These are phyloP conservation scores for Rhinichthys osculus DNA, from an alignment of 2,797 vertebrate genomes.

Conservation along the genomic window DNA sequence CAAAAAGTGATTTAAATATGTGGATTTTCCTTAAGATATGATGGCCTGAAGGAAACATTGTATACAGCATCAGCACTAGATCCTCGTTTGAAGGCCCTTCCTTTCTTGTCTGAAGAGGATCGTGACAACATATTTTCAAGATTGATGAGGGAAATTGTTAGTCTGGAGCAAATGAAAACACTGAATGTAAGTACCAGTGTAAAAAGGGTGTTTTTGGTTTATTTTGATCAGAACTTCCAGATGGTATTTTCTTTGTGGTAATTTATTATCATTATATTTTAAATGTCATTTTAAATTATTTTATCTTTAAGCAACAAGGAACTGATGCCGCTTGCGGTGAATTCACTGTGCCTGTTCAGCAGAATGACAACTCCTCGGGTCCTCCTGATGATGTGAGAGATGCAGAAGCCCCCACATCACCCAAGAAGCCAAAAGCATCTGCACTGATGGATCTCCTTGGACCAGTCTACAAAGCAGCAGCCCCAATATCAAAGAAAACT, in stretches of 20 bases:
- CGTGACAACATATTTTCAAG: constrained; percentile 16
- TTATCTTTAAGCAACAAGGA: too few relatives aligned
- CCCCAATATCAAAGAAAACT: too few relatives aligned
- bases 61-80: background rate
- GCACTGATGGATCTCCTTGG: too few relatives aligned
- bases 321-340: too few relatives aligned
- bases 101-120: constrained; percentile 33
- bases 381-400: too few relatives aligned
- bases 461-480: too few relatives aligned
- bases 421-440: too few relatives aligned
- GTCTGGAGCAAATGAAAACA: constrained; percentile 15
- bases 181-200: background rate
- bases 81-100: constrained; percentile 37
- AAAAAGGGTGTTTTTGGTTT: background rate
- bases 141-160: constrained; percentile 11
- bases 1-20: background rate
- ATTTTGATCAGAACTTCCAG: background rate
- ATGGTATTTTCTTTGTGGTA: background rate
- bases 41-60: background rate
- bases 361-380: too few relatives aligned
- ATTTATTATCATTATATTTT: background rate
- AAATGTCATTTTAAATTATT: background rate
- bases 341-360: too few relatives aligned
- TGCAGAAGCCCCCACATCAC: too few relatives aligned
- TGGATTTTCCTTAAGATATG: background rate